Base-by-base conservation (phyloP, 2,888 invertebrate genomes). In the Ommatoiulus sabulosus region DNA sequence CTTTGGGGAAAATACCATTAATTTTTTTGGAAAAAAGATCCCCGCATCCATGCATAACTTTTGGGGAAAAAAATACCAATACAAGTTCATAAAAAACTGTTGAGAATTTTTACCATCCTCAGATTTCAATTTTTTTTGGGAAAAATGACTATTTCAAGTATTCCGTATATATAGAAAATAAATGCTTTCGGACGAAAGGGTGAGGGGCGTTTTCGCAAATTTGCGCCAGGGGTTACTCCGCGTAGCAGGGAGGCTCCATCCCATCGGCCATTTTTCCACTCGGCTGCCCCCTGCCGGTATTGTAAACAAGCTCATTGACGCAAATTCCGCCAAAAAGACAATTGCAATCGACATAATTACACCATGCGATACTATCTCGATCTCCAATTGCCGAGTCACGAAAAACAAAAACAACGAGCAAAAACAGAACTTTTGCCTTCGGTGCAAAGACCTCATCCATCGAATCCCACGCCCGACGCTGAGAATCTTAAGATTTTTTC, bases 341-440 rank as follows among this genome's bases (percentile, higher is more conserved):
- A 57, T 57, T 57, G 57, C 57, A 57, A 57, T 57, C 57, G 57
- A 57, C 57, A 57, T 57, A 57, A 57, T 57, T 57, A 57, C n/a
- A n/a, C 57, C 57, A 57, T n/a, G 57, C 15, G 57, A 57, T 57
- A 15, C 7, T 57, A 57, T 57, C 57, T 57, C 57, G 57, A n/a
- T 57, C n/a, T 57, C 57, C 57, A 57, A 57, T 57, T 57, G 57
- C 57, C 15, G n/a, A 57, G 57, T 57, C 57, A 57, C 57, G 57
- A 57, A 57, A 57, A n/a, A 57, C 17, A n/a, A 52, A 12, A 52
- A 52, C 17, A 57, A 3, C 15, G 1, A 57, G n/a, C 17, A 57
- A 57, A 57, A 57, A 57, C 17, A 57, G 10, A 57, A n/a, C n/a
- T 57, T 57, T n/a, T 10, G 17, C n/a, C 57, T 57, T 57, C 2